Evolutionary conservation across 1,140 invertebrate genomes (phyloP).

Genomic region (Heliothis subflexa): DNA sequence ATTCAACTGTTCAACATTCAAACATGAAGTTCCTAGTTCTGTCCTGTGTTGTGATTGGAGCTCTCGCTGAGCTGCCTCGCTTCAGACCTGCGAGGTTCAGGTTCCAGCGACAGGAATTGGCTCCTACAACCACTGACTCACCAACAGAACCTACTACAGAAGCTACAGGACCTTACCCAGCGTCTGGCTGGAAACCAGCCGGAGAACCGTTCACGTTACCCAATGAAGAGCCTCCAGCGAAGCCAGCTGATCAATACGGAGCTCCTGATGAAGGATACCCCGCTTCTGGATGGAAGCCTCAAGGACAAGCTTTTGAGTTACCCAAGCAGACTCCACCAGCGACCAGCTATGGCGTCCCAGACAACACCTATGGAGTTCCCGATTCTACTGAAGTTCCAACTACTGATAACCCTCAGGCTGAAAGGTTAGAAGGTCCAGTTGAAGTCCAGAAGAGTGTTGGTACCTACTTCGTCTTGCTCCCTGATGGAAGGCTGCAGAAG

Average conservation of each 20-base stretch:
- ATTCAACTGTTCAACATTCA: slow-evolving; percentile 57
- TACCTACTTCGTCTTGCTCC: slow-evolving; percentile 73
- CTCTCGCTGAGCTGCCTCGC: slow-evolving; percentile 75
- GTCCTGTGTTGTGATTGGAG: slow-evolving; percentile 60
- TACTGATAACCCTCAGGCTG: slow-evolving; percentile 69
- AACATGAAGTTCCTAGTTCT: slow-evolving; percentile 72
- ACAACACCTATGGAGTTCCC: slow-evolving; percentile 65
- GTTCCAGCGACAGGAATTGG: slow-evolving; percentile 73
- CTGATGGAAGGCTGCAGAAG: slow-evolving; percentile 73
- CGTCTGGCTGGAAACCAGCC: slow-evolving; percentile 81
- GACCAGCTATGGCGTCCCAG: slow-evolving; percentile 74
- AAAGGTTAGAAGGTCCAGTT: slow-evolving; percentile 72
- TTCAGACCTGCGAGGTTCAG: slow-evolving; percentile 78
- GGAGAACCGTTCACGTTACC: slow-evolving; percentile 76
- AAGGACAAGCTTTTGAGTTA: slow-evolving; percentile 66
- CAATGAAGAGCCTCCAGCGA: slow-evolving; percentile 47
- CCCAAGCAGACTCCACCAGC: slow-evolving; percentile 67
- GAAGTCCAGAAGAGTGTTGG: slow-evolving; percentile 77
- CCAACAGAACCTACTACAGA: slow-evolving; percentile 67
- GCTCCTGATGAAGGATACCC: slow-evolving; percentile 71
- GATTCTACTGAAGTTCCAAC: slow-evolving; percentile 64
- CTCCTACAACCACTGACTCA: slow-evolving; percentile 72
- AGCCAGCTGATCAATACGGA: slow-evolving; percentile 64
- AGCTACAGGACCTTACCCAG: slow-evolving; percentile 62
- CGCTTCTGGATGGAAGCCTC: slow-evolving; percentile 75